Evolutionary conservation across 1,140 invertebrate genomes (phyloP), one percentile per base, ranked within the genome.

Genomic region (Drosophila sp.): DNA sequence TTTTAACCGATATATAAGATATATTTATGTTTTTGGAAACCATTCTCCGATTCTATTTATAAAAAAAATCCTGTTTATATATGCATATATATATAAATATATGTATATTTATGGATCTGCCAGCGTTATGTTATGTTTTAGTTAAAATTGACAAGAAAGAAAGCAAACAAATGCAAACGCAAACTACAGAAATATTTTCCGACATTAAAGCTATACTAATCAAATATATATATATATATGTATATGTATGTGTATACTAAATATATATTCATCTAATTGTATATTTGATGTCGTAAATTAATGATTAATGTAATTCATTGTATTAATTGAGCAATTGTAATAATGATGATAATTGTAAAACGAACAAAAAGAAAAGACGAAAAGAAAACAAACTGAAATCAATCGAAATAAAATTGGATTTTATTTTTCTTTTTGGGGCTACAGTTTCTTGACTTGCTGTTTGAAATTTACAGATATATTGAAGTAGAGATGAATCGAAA

Each of bases 271-370:
- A 41, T 17, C 11, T 25, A 1, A 10, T 25, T 8, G 6, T 50
- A 50, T 10, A 50, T 27, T 27, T 50, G 23, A 50, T 50, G 23
- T 50, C 44, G 23, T 66, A 72, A 74, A 32, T 33, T 72, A 72
- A 35, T 23, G 65, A 70, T 74, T 60, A 66, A 72, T 72, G 17
- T 50, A 50, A 50, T 50, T 60, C 32, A 66, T 56, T 72, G 62
- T 66, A 74, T 72, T 60, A 60, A 56, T 66, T 50, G 60, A 72
- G 6, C 11, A 56, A 47, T 63, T 50, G 8, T 10, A 47, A 57
- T 71, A 38, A 33, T 35, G 56, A 64, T 47, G 32, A 25, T 65
- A 64, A 60, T 47, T 74, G 61, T 74, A 74, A 55, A 74, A 74
- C 60, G 38, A 73, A 55, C 56, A 60, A 30, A 8, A 60, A 35